Base-by-base conservation (phyloP, 2,113 vertebrate species). In the Leuciscus idus region DNA sequence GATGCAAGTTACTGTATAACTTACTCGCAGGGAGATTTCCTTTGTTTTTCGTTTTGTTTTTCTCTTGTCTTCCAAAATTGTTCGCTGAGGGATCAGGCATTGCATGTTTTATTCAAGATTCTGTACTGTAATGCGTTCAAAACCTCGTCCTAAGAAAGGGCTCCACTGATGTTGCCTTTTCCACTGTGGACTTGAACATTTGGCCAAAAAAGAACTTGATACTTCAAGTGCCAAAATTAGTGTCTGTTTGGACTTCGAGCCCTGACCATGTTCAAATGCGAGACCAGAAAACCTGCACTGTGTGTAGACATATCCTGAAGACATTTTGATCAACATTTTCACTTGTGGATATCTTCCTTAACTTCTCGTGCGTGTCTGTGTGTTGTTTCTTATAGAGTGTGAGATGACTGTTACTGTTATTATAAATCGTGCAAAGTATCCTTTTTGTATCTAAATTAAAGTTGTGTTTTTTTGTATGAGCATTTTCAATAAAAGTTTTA, bases 401-500 rank as follows among this genome's bases (percentile, higher is more conserved):
- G 30, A 39, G 2, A 73, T 43, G 43, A 76, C 74, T 52, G 12
- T 76, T 59, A 62, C 57, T 80, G 33, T 73, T 59, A 59, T 73
- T 43, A 7, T 50, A 52, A 83, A 70, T 46, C 11, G 8, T 64
- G 43, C 64, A 55, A 68, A 68, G n/a, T 68, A 68, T 82, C 43
- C 5, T 12, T 55, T 83, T 83, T 89, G 83, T 78, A 77, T 26
- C 86, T 89, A 84, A 43, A 89, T 92, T 84, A 33, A 88, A 85
- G 46, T 64, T 64, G n/a, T 50, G 26, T 88, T 87, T 92, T 43
- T 94, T 88, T 94, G 94, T 92, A 43, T 13, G 86, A 92, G 88
- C 93, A 91, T 92, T 93, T 93, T 91, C 72, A 94, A 85, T 90
- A 87, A 92, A 86, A n/a, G 15, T 70, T 68, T 1, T 62, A 87